Percentiles rank a stretch among this genome's conserved stretches.
Conservation (phyloP, 1,140 invertebrate genomes). For the Drosophila micromelanica region DNA sequence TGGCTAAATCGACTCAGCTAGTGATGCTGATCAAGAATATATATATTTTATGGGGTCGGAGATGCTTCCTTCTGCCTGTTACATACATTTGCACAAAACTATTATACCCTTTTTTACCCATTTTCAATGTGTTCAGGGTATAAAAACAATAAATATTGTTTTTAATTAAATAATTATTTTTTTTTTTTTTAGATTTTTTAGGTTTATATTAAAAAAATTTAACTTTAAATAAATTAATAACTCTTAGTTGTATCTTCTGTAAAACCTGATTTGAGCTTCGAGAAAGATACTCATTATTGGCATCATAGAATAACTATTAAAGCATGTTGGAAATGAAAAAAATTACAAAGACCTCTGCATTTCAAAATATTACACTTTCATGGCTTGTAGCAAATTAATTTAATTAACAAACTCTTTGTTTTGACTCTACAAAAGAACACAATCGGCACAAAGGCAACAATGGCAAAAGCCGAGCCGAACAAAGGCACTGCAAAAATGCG, state of each 20-base stretch:
- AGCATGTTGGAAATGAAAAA: background rate
- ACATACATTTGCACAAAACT: too few relatives aligned
- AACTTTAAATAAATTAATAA: too few relatives aligned
- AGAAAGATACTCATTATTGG: background rate
- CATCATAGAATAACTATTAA: background rate
- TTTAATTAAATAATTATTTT: too few relatives aligned
- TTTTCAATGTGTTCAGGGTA: too few relatives aligned
- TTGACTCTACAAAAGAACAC: conserved; percentile 29
- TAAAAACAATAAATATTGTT: too few relatives aligned
- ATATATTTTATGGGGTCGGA: too few relatives aligned
- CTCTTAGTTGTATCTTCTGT: background rate
- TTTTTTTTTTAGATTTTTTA: too few relatives aligned
- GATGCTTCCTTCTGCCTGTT: too few relatives aligned
- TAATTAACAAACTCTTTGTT: conserved; percentile 66
- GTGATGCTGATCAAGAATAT: too few relatives aligned
- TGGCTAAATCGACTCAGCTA: too few relatives aligned
- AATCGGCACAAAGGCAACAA: conserved; percentile 31
- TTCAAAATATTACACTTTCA: conserved; percentile 8
- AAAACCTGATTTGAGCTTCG: background rate
- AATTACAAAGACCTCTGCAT: background rate
- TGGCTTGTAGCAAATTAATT: conserved; percentile 50
- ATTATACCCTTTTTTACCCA: too few relatives aligned
- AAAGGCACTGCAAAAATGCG: conserved; percentile 35
- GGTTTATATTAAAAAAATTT: too few relatives aligned
- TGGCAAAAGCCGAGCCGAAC: conserved; percentile 29